These are phyloP conservation scores for Chaenodraco wilsoni DNA, from an alignment of 2,797 vertebrate species.

Conservation along the genomic window DNA sequence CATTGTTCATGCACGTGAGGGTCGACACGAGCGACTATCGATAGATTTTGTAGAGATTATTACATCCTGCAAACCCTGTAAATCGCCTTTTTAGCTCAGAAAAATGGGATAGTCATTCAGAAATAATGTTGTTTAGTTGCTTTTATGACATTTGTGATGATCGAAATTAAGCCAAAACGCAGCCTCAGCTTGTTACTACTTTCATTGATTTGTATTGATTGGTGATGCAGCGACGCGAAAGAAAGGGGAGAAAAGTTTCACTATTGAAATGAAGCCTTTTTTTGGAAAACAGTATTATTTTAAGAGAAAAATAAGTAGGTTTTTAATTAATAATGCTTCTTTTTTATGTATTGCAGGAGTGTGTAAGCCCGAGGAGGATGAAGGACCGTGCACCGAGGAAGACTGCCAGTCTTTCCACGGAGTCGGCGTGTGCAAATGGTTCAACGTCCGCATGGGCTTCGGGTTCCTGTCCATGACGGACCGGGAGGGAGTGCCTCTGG, in stretches of 20 bases:
- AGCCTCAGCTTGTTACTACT: background rate
- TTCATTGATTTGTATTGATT: slow-evolving; percentile 51
- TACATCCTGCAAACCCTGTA: background rate
- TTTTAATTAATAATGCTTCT: background rate
- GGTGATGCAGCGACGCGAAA: slow-evolving; percentile 3
- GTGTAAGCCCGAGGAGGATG: slow-evolving; percentile 89
- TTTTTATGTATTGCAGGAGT: slow-evolving; percentile 81
- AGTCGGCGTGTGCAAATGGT: slow-evolving; percentile 95
- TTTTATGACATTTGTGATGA: background rate
- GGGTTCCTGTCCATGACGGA: slow-evolving; percentile 97
- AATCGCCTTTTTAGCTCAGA: background rate
- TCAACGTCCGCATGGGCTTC: slow-evolving; percentile 98
- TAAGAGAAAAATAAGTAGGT: background rate
- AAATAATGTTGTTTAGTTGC: background rate
- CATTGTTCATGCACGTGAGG: slow-evolving; percentile 49
- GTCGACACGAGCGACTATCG: slow-evolving; percentile 2
- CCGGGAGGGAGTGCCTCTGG: slow-evolving; percentile 89
- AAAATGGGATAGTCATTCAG: background rate
- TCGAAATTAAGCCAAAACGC: background rate
- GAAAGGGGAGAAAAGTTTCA: background rate
- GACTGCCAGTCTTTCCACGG: slow-evolving; percentile 87
- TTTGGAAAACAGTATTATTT: background rate
- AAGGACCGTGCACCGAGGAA: slow-evolving; percentile 85
- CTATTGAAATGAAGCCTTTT: background rate
- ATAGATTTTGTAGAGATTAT: background rate